A percentile compares a stretch with the other conserved stretches of the same genome.
phyloP scores from a whole-genome alignment of 2,113 vertebrate species.

The Gadus macrocephalus region DNA sequence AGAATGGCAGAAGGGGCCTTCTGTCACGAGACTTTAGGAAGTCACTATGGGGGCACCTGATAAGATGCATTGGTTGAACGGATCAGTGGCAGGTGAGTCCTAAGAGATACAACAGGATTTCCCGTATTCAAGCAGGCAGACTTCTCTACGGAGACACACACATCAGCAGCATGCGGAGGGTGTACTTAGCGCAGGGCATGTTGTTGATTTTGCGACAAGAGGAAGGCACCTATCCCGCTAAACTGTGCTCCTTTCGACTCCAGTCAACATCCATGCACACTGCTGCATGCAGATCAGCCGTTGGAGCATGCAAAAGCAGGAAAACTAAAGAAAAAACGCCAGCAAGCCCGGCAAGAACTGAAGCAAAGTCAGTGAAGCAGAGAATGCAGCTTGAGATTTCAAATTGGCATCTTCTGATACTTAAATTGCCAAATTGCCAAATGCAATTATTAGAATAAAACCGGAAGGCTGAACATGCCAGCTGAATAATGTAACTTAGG shows the following conservation, averaged over 20 bases:
- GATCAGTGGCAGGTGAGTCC: not conserved
- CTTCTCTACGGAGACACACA: constrained; percentile 11
- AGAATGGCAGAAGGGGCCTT: not conserved
- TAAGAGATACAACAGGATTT: not conserved
- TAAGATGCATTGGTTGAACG: constrained; percentile 2
- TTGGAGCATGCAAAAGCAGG: too few species aligned
- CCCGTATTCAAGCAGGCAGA: too few species aligned
- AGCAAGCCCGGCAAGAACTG: not conserved
- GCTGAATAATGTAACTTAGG: not conserved
- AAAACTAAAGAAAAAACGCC: too few species aligned
- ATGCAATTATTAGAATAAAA: too few species aligned
- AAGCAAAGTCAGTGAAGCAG: not conserved
- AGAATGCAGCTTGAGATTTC: not conserved
- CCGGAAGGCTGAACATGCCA: not conserved
- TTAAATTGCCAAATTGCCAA: too few species aligned
- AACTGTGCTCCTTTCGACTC: too few species aligned
- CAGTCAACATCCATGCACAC: not conserved
- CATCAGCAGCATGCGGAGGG: constrained; percentile 24
- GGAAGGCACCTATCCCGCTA: not conserved
- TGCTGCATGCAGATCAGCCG: constrained; percentile 2
- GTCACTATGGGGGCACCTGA: not conserved
- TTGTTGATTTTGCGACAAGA: too few species aligned
- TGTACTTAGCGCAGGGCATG: too few species aligned
- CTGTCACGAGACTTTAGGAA: not conserved
- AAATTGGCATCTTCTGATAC: too few species aligned